Percentiles rank a stretch among this genome's conserved stretches.
Conservation (phyloP, 2,113 vertebrate genomes). For the Caracal caracal region DNA sequence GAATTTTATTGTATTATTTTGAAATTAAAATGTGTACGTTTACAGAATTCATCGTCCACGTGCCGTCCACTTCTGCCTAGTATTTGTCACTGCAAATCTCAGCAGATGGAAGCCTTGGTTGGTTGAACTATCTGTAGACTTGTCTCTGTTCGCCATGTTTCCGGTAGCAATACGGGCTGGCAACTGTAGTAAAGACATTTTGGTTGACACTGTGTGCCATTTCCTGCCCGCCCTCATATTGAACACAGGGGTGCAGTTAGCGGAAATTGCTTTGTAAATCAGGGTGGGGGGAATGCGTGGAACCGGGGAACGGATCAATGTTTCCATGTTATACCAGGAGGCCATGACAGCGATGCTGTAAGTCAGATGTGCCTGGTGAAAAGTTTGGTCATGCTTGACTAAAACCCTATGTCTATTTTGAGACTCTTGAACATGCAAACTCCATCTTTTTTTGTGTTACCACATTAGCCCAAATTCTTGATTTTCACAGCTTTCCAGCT, state of each 20-base stretch:
- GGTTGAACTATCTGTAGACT: background rate
- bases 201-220: background rate
- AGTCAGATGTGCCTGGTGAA: background rate
- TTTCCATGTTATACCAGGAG: background rate
- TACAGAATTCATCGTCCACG: background rate
- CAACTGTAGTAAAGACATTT: background rate
- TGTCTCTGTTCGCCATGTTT: background rate
- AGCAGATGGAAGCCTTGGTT: background rate
- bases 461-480: slow-evolving; percentile 65
- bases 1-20: slow-evolving; percentile 2
- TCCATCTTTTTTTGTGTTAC: slow-evolving; percentile 49
- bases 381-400: background rate
- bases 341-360: background rate
- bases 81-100: background rate
- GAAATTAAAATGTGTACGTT: background rate
- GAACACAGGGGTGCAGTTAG: background rate
- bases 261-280: slow-evolving; percentile 27
- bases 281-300: background rate
- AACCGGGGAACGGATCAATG: accelerated
- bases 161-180: background rate
- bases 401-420: slow-evolving; percentile 40
- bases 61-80: no score
- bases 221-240: background rate
- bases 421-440: slow-evolving; percentile 45
- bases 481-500: slow-evolving; percentile 72